Percentiles rank a stretch among this genome's conserved stretches.
Conservation (phyloP, 30 jellyfish, hydroid and myxozoan species). For the Pelagia noctiluca region DNA sequence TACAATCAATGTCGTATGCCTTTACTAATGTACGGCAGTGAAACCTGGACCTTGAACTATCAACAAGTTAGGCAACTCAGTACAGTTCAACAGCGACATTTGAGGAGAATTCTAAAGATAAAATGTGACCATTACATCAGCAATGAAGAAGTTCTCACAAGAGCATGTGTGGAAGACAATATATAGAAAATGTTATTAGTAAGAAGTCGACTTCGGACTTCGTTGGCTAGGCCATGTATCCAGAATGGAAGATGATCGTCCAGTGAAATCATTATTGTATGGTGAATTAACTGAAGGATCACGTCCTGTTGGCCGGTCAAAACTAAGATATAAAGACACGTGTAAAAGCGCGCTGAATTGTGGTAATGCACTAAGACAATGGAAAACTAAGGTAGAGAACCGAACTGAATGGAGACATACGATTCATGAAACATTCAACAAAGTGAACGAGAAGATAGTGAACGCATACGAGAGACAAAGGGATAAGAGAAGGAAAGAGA, state of each 20-base stretch:
- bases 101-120: constrained; percentile 35
- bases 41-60: constrained; percentile 11
- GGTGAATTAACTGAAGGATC: constrained; percentile 41
- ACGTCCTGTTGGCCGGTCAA: constrained; percentile 64
- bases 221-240: constrained; percentile 43
- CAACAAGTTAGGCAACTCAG: constrained; percentile 7
- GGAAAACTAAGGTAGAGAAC: constrained; percentile 3
- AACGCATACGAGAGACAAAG: constrained; percentile 4
- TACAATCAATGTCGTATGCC: constrained; percentile 55
- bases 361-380: constrained; percentile 4
- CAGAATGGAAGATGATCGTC: constrained; percentile 31
- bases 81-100: constrained; percentile 48
- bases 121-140: constrained; percentile 56
- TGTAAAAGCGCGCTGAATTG: constrained; percentile 44
- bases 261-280: constrained; percentile 22
- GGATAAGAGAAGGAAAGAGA: constrained; percentile 49
- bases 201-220: constrained; percentile 23
- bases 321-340: constrained; percentile 59
- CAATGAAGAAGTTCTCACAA: constrained; percentile 54
- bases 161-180: too few relatives aligned
- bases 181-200: too few relatives aligned
- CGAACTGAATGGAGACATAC: constrained; percentile 7
- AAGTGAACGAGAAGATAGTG: constrained; percentile 32
- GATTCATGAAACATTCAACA: background rate
- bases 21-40: constrained; percentile 61